A percentile compares a stretch with the other conserved stretches of the same genome.
Evolutionary conservation across 2,888 invertebrate species (phyloP).

Genomic region (Euplagia quadripunctaria): DNA sequence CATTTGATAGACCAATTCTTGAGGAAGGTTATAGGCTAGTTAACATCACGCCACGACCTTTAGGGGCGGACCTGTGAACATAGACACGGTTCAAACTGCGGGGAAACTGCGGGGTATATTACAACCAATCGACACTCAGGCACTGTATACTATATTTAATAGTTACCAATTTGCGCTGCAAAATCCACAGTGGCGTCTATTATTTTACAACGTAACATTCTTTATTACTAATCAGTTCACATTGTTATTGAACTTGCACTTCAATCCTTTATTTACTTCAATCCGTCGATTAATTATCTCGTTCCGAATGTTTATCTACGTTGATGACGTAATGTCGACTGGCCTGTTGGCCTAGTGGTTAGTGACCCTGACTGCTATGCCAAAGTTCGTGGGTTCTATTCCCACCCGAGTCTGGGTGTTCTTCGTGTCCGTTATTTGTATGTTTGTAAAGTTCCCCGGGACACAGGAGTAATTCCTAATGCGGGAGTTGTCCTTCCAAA

Average conservation of each 20-base stretch:
- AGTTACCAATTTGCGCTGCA: not conserved
- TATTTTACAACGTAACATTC: not conserved
- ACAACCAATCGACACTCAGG: not conserved
- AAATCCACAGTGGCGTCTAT: not conserved
- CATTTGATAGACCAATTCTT: not conserved
- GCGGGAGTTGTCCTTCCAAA: too few relatives aligned
- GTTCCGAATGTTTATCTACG: not conserved
- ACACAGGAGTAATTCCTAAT: too few relatives aligned
- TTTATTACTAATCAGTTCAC: not conserved
- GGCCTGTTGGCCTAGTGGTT: too few relatives aligned
- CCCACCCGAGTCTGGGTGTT: too few relatives aligned
- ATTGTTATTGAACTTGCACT: not conserved
- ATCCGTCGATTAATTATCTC: constrained; percentile 1
- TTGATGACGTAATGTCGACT: constrained; percentile 2
- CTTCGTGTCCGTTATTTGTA: too few relatives aligned
- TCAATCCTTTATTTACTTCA: not conserved
- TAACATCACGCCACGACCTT: too few relatives aligned
- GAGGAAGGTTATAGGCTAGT: not conserved
- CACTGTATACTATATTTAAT: not conserved
- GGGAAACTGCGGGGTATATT: not conserved
- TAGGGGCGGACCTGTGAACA: too few relatives aligned
- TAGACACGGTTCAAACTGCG: too few relatives aligned
- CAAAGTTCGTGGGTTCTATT: too few relatives aligned
- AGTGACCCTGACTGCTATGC: too few relatives aligned
- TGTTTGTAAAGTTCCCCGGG: too few relatives aligned